phyloP scores from a whole-genome alignment of 2,888 invertebrate genomes.

The Tipula vernalis region DNA sequence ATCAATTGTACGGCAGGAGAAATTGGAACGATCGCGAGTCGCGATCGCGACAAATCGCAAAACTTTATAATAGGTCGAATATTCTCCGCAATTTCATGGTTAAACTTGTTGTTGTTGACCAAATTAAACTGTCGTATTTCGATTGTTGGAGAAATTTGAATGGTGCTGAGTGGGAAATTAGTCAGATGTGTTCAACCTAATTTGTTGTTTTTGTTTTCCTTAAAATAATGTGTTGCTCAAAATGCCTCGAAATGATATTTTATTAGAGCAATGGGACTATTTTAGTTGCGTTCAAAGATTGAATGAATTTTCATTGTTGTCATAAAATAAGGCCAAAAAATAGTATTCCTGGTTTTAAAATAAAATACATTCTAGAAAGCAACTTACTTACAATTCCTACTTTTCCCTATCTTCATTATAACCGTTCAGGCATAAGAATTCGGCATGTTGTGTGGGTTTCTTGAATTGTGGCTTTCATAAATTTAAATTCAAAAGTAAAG shows the following conservation, averaged over 20 bases:
- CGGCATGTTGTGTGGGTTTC: too few relatives aligned
- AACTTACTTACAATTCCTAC: too few relatives aligned
- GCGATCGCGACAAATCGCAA: neutral
- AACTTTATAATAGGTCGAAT: neutral
- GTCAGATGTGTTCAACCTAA: neutral
- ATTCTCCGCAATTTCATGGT: neutral
- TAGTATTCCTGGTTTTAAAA: too few relatives aligned
- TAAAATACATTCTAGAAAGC: too few relatives aligned
- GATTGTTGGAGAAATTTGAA: neutral
- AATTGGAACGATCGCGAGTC: neutral
- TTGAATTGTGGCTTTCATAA: too few relatives aligned
- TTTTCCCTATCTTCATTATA: too few relatives aligned
- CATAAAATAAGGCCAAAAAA: too few relatives aligned
- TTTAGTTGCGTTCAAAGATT: too few relatives aligned
- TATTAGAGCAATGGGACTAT: too few relatives aligned
- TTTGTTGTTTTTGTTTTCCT: neutral
- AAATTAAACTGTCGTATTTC: neutral
- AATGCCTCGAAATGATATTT: neutral
- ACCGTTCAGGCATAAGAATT: too few relatives aligned
- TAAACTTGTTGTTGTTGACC: neutral
- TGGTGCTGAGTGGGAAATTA: neutral
- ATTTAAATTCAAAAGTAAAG: too few relatives aligned
- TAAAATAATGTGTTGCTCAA: neutral
- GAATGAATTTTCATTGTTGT: too few relatives aligned
- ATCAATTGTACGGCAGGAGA: neutral